These are phyloP conservation scores for Fratercula arctica DNA, from an alignment of 2,797 vertebrate genomes.

Conservation along the genomic window DNA sequence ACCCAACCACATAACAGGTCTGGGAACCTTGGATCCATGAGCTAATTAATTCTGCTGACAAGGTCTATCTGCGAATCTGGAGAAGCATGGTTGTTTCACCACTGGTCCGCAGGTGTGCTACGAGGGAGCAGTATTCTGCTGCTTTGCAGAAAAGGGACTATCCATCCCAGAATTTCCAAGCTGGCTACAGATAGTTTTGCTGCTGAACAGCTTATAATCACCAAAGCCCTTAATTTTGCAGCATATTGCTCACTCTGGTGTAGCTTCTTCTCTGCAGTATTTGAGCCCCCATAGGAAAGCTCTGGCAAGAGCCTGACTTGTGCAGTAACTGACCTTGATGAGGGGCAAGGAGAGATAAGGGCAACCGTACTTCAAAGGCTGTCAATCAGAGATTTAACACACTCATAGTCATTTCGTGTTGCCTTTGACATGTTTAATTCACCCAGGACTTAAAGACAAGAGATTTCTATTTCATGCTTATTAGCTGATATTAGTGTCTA, in stretches of 20 bases:
- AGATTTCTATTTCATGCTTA: slow-evolving; percentile 20
- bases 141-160: neutral
- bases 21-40: neutral
- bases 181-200: neutral
- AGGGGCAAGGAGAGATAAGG: neutral
- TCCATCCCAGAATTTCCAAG: neutral
- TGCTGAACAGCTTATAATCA: neutral
- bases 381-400: neutral
- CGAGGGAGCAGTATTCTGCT: neutral
- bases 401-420: neutral
- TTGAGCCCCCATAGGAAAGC: neutral
- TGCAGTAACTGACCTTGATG: neutral
- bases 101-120: neutral
- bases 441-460: neutral
- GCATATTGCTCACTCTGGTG: rapidly evolving
- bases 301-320: neutral
- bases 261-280: neutral
- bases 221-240: neutral
- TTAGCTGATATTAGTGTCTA: neutral
- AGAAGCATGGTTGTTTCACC: neutral
- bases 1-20: rapidly evolving
- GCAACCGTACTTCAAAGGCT: neutral
- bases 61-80: neutral
- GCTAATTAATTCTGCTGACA: neutral
- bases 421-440: slow-evolving; percentile 5